A percentile compares a stretch with the other conserved stretches of the same genome.
These are phyloP conservation scores for Alsophila aescularia DNA, from an alignment of 2,888 invertebrate genomes.

Conservation along the genomic window DNA sequence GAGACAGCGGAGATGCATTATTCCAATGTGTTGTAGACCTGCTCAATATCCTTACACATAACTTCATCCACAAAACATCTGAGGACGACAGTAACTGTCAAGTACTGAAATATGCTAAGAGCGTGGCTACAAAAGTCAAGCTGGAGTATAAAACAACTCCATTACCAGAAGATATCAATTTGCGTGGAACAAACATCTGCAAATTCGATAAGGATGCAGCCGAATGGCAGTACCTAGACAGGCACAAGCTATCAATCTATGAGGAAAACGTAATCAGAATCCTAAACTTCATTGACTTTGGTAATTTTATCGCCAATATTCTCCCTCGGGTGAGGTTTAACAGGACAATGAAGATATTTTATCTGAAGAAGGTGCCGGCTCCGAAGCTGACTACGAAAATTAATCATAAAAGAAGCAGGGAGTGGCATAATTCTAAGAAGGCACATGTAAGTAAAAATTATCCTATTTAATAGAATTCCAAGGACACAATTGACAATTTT, in stretches of 20 bases:
- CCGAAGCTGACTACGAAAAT: constrained; percentile 70
- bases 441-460: constrained; percentile 58
- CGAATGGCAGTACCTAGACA: constrained; percentile 87
- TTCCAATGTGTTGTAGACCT: constrained; percentile 92
- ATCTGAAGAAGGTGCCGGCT: constrained; percentile 63
- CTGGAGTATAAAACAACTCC: constrained; percentile 87
- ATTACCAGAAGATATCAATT: constrained; percentile 89
- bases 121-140: constrained; percentile 77
- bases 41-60: constrained; percentile 91
- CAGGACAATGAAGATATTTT: constrained; percentile 76
- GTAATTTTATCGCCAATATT: constrained; percentile 87
- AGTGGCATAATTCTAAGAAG: constrained; percentile 77
- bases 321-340: constrained; percentile 88
- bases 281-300: constrained; percentile 92
- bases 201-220: constrained; percentile 87
- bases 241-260: constrained; percentile 79
- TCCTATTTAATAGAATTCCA: not conserved
- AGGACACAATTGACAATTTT: too few species aligned
- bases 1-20: constrained; percentile 90
- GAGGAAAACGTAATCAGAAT: constrained; percentile 91
- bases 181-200: constrained; percentile 88
- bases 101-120: constrained; percentile 63
- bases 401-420: constrained; percentile 69
- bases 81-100: constrained; percentile 52
- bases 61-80: constrained; percentile 74